phyloP scores from a whole-genome alignment of 1,140 invertebrate genomes.

The Phymastichus coffea region DNA sequence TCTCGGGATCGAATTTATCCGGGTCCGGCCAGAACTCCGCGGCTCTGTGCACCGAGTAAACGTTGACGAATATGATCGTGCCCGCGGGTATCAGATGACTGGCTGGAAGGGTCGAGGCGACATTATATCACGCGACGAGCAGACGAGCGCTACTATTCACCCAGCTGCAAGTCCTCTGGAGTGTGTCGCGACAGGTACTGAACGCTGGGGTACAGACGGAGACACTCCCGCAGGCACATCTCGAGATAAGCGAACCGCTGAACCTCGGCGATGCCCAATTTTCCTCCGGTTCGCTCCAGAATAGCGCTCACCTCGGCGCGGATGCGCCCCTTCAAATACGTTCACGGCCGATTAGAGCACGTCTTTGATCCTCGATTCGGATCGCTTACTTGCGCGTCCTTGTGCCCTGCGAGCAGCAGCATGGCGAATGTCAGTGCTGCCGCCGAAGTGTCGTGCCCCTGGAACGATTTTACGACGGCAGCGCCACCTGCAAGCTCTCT shows the following conservation, averaged over 20 bases:
- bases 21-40: constrained; percentile 27
- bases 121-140: neutral
- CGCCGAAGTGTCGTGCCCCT: constrained; percentile 23
- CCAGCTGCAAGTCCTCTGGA: constrained; percentile 47
- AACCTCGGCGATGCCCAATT: constrained; percentile 25
- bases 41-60: constrained; percentile 9
- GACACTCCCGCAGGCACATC: constrained; percentile 63
- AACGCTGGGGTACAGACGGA: constrained; percentile 62
- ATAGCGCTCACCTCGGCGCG: constrained; percentile 33
- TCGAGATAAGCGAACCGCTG: constrained; percentile 55
- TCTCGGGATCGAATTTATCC: constrained; percentile 65
- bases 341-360: neutral
- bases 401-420: constrained; percentile 13
- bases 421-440: constrained; percentile 1
- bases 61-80: neutral
- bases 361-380: neutral
- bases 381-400: constrained; percentile 9
- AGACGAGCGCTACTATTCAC: constrained; percentile 9
- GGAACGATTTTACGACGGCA: no score
- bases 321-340: neutral
- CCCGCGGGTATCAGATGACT: neutral
- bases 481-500: no score
- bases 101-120: constrained; percentile 5
- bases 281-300: constrained; percentile 25
- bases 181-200: constrained; percentile 57